Evolutionary conservation across 2,797 vertebrate genomes (phyloP).

Genomic region (Psittacula derbiana): DNA sequence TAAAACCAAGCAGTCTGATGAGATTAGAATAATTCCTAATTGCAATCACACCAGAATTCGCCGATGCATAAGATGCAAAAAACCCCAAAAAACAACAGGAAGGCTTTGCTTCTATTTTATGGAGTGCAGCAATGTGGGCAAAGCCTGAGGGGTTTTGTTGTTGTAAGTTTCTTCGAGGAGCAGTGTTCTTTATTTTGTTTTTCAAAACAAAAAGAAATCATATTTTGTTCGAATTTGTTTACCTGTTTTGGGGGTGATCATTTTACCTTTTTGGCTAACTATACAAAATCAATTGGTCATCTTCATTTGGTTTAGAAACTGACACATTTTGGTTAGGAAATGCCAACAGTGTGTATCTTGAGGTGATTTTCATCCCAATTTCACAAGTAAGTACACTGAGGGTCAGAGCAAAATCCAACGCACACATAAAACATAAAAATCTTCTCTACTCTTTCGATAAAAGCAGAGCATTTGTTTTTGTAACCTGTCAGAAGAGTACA

Average conservation of each 20-base stretch:
- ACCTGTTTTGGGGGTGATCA: background rate
- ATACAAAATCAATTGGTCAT: background rate
- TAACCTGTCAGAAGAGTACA: background rate
- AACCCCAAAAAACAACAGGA: background rate
- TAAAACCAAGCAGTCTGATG: background rate
- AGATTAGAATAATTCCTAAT: background rate
- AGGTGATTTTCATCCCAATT: background rate
- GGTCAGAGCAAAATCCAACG: background rate
- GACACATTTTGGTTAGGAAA: background rate
- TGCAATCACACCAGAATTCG: background rate
- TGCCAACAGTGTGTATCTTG: background rate
- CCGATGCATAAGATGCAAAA: background rate
- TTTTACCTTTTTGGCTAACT: background rate
- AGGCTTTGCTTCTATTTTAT: background rate
- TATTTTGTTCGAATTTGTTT: background rate
- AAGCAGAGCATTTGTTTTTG: background rate
- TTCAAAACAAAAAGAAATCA: background rate
- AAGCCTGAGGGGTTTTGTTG: background rate
- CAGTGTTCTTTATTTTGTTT: background rate
- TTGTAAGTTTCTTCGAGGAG: accelerated
- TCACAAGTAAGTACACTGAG: background rate
- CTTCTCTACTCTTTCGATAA: background rate
- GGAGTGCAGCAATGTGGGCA: background rate
- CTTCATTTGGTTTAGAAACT: background rate
- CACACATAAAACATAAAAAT: background rate